Percentiles rank a stretch among this genome's conserved stretches.
Conservation (phyloP, 2,888 invertebrate species). For the Hemicrepidius hirtus region DNA sequence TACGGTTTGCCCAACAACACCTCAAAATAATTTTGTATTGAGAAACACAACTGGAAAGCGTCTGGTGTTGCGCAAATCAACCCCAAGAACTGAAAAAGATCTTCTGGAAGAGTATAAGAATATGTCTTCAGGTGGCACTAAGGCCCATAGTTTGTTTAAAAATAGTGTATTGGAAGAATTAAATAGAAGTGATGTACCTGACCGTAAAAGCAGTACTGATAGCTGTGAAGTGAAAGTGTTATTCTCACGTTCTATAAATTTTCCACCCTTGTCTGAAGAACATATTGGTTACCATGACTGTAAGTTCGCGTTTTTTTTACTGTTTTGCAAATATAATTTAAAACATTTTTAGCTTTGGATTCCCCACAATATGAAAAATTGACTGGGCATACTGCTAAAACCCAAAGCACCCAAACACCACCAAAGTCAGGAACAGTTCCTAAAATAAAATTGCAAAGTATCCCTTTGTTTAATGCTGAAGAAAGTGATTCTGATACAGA, state of each 20-base stretch:
- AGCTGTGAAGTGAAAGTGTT: not conserved
- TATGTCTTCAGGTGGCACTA: conserved; percentile 16
- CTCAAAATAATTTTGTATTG: not conserved
- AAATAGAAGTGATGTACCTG: too few species aligned
- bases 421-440: not conserved
- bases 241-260: not conserved
- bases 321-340: too few species aligned
- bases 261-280: not conserved
- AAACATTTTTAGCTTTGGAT: too few species aligned
- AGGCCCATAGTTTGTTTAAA: conserved; percentile 23
- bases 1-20: not conserved
- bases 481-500: not conserved
- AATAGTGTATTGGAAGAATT: conserved; percentile 1
- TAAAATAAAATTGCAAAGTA: not conserved
- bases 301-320: too few species aligned
- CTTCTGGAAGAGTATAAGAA: conserved; percentile 34
- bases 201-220: not conserved
- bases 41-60: conserved; percentile 3
- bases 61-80: conserved; percentile 24
- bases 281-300: not conserved
- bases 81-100: conserved; percentile 28
- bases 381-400: not conserved
- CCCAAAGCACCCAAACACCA: not conserved
- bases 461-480: not conserved
- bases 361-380: too few species aligned